Evolutionary conservation across 2,888 invertebrate genomes (phyloP).

Genomic region (Zhuqinia jingwanae): DNA sequence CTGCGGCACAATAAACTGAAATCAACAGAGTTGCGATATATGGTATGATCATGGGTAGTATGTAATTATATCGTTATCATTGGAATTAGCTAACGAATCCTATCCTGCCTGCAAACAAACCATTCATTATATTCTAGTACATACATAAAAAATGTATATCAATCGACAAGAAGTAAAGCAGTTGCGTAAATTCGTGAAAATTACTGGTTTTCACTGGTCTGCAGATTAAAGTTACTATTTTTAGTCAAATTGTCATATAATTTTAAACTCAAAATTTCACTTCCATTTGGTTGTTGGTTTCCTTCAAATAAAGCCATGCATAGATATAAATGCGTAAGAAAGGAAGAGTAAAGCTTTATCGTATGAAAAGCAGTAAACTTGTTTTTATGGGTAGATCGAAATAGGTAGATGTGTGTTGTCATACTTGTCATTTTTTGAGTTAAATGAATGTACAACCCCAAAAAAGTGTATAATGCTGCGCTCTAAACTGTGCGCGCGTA

Average conservation of each 20-base stretch:
- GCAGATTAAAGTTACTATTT: neutral
- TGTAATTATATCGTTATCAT: neutral
- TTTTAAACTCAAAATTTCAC: neutral
- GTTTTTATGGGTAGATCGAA: too few species aligned
- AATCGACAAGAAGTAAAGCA: neutral
- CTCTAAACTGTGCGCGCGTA: neutral
- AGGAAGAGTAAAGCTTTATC: neutral
- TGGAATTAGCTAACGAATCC: constrained; percentile 1
- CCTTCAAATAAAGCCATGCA: neutral
- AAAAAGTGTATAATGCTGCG: neutral
- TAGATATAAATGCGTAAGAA: neutral
- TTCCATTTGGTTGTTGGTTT: neutral
- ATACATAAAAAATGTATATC: neutral
- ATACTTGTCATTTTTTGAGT: neutral
- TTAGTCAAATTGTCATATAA: neutral
- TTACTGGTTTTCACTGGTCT: constrained; percentile 34
- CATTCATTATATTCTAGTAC: neutral
- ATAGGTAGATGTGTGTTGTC: neutral
- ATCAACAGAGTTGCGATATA: neutral
- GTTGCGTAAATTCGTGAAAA: constrained; percentile 37
- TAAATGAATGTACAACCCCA: neutral
- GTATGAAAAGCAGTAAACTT: neutral
- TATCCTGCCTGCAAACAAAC: neutral
- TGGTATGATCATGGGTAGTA: neutral
- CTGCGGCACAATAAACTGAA: too few species aligned